Conservation (phyloP, 2,888 invertebrate species). For the Drosophila formosana region DNA sequence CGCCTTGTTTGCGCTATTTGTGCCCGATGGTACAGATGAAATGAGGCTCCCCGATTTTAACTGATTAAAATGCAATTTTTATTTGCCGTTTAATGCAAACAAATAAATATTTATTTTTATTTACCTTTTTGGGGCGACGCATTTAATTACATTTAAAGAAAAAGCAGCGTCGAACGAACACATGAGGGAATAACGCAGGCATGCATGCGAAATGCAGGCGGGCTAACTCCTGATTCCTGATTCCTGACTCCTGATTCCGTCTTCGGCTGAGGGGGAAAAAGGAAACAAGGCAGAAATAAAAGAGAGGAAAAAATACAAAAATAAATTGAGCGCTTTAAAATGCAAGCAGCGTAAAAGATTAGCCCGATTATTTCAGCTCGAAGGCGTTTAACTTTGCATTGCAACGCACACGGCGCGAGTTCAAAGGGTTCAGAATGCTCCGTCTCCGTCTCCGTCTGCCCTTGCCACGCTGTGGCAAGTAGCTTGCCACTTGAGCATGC, state of each 20-base stretch:
- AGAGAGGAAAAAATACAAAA: neutral
- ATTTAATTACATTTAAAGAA: conserved; percentile 60
- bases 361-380: conserved; percentile 75
- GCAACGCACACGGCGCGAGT: conserved; percentile 59
- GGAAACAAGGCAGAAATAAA: neutral
- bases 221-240: conserved; percentile 1
- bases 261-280: neutral
- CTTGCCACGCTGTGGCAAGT: conserved; percentile 1
- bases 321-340: conserved; percentile 74
- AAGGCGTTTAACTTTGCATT: conserved; percentile 65
- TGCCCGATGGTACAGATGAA: conserved; percentile 16
- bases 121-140: conserved; percentile 46
- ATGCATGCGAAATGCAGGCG: conserved; percentile 65
- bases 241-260: neutral
- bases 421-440: conserved; percentile 71
- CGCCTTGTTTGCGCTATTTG: neutral
- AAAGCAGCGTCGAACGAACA: conserved; percentile 9
- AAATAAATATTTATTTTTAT: conserved; percentile 24
- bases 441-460: neutral
- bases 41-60: conserved; percentile 2
- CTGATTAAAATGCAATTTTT: conserved; percentile 54
- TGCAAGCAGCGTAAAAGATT: conserved; percentile 84
- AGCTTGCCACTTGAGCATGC: conserved; percentile 55
- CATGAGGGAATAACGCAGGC: conserved; percentile 37
- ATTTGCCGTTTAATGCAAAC: conserved; percentile 50